Evolutionary conservation across 2,113 vertebrate species (phyloP).

Genomic region (rat (Rattus norvegicus)): DNA sequence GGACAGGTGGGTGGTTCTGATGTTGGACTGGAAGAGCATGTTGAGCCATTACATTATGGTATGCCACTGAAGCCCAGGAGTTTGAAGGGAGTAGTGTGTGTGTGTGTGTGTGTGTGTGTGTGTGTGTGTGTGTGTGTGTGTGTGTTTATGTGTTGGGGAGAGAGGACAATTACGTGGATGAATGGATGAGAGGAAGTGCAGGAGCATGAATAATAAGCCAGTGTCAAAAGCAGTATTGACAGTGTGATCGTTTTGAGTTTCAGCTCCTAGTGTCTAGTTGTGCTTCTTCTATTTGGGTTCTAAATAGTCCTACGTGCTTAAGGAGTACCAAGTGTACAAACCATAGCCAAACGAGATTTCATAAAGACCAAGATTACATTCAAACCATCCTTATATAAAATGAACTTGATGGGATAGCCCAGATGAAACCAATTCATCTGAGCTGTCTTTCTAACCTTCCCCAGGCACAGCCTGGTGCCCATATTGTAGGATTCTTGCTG

Average conservation of each 20-base stretch:
- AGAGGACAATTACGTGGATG: neutral
- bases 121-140: neutral
- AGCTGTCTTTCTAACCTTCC: neutral
- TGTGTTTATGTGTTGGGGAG: neutral
- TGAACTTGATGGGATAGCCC: neutral
- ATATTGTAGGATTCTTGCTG: neutral
- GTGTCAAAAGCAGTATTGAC: neutral
- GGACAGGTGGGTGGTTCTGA: neutral
- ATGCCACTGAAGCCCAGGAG: neutral
- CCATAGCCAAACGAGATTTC: neutral
- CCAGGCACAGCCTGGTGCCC: neutral
- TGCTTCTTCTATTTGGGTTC: neutral
- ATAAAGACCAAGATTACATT: no score
- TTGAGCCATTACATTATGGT: neutral
- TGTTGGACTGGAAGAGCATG: neutral
- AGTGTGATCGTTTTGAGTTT: neutral
- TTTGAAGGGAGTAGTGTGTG: neutral
- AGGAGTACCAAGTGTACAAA: neutral
- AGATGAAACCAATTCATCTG: neutral
- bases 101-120: neutral
- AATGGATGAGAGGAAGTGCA: neutral
- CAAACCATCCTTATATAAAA: neutral
- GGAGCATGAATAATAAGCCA: neutral
- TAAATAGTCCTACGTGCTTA: neutral
- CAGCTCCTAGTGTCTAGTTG: neutral